Conservation (phyloP, 2,888 invertebrate species). For the Caenorhabditis sp. region DNA sequence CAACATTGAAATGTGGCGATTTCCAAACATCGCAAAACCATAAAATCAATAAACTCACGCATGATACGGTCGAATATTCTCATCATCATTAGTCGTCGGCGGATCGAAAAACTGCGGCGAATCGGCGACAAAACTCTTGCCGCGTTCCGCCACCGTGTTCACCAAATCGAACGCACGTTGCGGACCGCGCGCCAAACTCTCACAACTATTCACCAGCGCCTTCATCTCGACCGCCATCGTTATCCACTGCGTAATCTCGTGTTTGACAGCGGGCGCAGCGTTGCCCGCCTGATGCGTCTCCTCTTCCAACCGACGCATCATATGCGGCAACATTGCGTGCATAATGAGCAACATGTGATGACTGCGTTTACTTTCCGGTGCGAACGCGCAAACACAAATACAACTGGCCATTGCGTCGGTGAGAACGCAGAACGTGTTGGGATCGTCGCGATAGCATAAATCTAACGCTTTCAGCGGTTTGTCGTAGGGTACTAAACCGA, state of each 20-base stretch:
- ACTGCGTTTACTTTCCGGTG: slow-evolving; percentile 84
- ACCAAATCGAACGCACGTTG: slow-evolving; percentile 83
- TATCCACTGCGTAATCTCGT: slow-evolving; percentile 78
- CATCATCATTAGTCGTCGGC: slow-evolving; percentile 69
- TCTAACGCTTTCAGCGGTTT: slow-evolving; percentile 80
- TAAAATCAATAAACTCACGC: slow-evolving; percentile 34
- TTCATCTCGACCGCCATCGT: slow-evolving; percentile 92
- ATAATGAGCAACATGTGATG: slow-evolving; percentile 77
- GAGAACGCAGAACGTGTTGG: slow-evolving; percentile 92
- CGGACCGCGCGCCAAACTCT: slow-evolving; percentile 91
- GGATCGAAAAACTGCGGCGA: slow-evolving; percentile 71
- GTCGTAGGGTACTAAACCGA: slow-evolving; percentile 64
- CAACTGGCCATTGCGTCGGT: slow-evolving; percentile 94
- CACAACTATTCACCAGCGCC: slow-evolving; percentile 93
- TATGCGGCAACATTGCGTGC: slow-evolving; percentile 94
- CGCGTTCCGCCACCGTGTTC: slow-evolving; percentile 59
- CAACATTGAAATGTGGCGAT: too few relatives aligned
- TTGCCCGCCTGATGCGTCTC: slow-evolving; percentile 81
- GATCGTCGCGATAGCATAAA: slow-evolving; percentile 97
- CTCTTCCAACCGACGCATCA: slow-evolving; percentile 89
- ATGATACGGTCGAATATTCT: slow-evolving; percentile 56
- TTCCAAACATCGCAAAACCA: not conserved
- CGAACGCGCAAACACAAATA: slow-evolving; percentile 97
- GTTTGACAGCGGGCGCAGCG: slow-evolving; percentile 79
- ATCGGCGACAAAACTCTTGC: slow-evolving; percentile 68